Percentiles rank a stretch among this genome's conserved stretches.
Conservation (phyloP, 2,888 invertebrate genomes). For the Craniophora ligustri region DNA sequence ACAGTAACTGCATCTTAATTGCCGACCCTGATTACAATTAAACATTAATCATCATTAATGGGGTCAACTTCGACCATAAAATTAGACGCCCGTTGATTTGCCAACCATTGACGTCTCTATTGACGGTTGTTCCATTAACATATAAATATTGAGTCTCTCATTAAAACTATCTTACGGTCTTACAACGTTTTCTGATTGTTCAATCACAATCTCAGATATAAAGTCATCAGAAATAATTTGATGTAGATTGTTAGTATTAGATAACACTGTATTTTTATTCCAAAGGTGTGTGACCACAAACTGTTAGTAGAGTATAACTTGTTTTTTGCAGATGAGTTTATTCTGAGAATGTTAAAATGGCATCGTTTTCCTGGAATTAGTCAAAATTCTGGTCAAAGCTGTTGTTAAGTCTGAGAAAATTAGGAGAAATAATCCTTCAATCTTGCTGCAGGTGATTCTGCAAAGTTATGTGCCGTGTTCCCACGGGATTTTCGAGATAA, state of each 20-base stretch:
- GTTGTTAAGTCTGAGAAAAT: constrained; percentile 19
- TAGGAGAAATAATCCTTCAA: constrained; percentile 6
- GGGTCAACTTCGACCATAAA: constrained; percentile 22
- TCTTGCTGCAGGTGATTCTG: constrained; percentile 26
- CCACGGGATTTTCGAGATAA: constrained; percentile 34
- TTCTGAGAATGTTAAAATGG: constrained; percentile 7
- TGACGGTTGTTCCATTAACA: constrained; percentile 16
- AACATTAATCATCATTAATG: constrained; percentile 33
- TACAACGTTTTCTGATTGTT: constrained; percentile 24
- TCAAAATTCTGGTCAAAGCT: constrained; percentile 16
- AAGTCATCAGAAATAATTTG: constrained; percentile 36
- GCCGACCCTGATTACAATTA: constrained; percentile 19
- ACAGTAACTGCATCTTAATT: constrained; percentile 23
- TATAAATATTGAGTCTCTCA: constrained; percentile 28
- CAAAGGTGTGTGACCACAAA: constrained; percentile 8
- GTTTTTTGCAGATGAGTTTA: not conserved
- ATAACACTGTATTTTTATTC: constrained; percentile 14
- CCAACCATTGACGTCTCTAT: constrained; percentile 12
- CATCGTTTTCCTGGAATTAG: constrained; percentile 13
- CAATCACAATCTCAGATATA: constrained; percentile 23
- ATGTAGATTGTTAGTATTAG: constrained; percentile 24
- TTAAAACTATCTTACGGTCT: constrained; percentile 32
- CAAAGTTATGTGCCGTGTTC: constrained; percentile 26
- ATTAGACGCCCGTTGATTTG: constrained; percentile 20
- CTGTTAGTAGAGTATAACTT: not conserved